Base-by-base conservation (phyloP, 2,113 vertebrate species). In the Mustela lutreola region DNA sequence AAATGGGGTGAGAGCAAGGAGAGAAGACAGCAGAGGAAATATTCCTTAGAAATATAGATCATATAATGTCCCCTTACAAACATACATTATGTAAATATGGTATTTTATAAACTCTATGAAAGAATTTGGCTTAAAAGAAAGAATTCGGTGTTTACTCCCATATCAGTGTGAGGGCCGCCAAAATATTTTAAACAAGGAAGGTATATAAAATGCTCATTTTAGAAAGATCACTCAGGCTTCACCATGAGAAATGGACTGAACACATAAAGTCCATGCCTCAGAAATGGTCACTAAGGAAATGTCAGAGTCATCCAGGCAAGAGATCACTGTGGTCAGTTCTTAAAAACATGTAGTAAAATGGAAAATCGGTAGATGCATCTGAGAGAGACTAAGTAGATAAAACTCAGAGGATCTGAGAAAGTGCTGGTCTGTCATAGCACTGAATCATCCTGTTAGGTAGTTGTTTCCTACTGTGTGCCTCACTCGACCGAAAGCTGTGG, bases 121-220 rank as follows among this genome's bases (percentile, higher is more conserved):
- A 19, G 9, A 56, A 73, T 45, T 45, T 73, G 36, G 48, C 56
- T n/a, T 71, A 19, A n/a, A 70, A 70, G 26, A 65, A 18, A 19
- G 21, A 48, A 73, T 53, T 45, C 36, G 26, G 48, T 56, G 31
- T 71, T 71, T 65, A 39, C 28, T 48, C 15, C 8, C 42, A 2
- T 53, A 56, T 60, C 10, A 81, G 3, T 7, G 7, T 1, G 1
- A n/a, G 45, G 16, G 21, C 15, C 0, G 5, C 28, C 6, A 4
- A 94, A 75, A 85, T 75, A 92, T 24, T 78, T 91, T 78, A 80
- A 88, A 12, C 5, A 88, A 79, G 7, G 7, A 70, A 89, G 58
- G 11, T 73, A 18, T 65, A 45, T 21, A 45, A 82, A 4, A 81
- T 18, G 2, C 1, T 88, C 21, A 56, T 56, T 79, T 84, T 60